phyloP scores from a whole-genome alignment of 2,888 invertebrate genomes.

The Adineta ricciae region DNA sequence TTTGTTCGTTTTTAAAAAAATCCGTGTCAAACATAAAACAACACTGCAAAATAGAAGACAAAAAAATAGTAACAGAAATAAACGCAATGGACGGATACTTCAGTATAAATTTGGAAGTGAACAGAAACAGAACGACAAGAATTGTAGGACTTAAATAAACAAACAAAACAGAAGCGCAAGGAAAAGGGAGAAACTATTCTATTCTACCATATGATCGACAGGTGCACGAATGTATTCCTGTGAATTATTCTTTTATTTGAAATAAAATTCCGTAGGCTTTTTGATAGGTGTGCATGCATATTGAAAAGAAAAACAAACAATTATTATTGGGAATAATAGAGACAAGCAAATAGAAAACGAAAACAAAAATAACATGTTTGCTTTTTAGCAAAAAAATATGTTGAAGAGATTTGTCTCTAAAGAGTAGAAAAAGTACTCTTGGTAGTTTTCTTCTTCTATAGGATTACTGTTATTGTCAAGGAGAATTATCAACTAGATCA shows the following conservation, averaged over 20 bases:
- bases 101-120: background rate
- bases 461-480: background rate
- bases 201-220: background rate
- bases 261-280: background rate
- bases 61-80: background rate
- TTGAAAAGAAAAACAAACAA: background rate
- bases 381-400: background rate
- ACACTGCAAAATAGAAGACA: background rate
- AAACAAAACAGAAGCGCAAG: background rate
- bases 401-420: background rate
- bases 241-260: background rate
- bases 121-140: background rate
- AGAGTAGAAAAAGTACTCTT: no score
- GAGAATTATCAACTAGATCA: background rate
- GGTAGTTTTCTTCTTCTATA: background rate
- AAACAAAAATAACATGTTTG: background rate
- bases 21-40: no score
- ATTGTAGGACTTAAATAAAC: background rate
- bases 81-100: background rate
- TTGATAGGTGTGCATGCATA: background rate
- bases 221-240: background rate
- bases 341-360: background rate
- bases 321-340: background rate
- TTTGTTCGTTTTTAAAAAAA: background rate
- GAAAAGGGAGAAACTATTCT: background rate